These are phyloP conservation scores for Siniperca scherzeri DNA, from an alignment of 2,797 vertebrate species.

Conservation along the genomic window DNA sequence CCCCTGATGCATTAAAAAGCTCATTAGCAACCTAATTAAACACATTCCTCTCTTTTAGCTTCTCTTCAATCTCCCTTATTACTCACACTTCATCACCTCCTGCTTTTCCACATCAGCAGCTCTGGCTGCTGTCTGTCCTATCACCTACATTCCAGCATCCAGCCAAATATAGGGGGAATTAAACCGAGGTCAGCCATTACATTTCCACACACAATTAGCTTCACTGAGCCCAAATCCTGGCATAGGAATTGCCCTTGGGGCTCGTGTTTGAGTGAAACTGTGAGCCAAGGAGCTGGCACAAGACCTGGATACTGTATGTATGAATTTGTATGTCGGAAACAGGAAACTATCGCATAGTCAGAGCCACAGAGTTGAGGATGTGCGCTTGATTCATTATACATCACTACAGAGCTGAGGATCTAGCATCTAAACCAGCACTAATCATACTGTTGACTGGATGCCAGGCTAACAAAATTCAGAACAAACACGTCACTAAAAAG, in stretches of 20 bases:
- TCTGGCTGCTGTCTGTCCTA: slow-evolving; percentile 78
- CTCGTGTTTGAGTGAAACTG: slow-evolving; percentile 65
- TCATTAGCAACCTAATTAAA: slow-evolving; percentile 91
- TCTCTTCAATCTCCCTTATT: slow-evolving; percentile 88
- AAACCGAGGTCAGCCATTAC: slow-evolving; percentile 84
- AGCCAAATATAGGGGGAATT: slow-evolving; percentile 82
- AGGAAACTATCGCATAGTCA: slow-evolving; percentile 24
- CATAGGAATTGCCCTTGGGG: slow-evolving; percentile 70
- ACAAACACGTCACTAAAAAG: slow-evolving; percentile 57
- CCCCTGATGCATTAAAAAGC: slow-evolving; percentile 87
- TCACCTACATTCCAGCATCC: slow-evolving; percentile 79
- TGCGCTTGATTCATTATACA: slow-evolving; percentile 67
- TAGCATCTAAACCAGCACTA: slow-evolving; percentile 37
- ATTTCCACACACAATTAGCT: slow-evolving; percentile 86
- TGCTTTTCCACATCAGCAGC: slow-evolving; percentile 82
- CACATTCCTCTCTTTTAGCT: slow-evolving; percentile 89
- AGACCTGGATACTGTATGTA: slow-evolving; percentile 58
- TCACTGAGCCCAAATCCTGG: slow-evolving; percentile 77
- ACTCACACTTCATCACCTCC: slow-evolving; percentile 85
- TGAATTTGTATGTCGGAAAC: slow-evolving; percentile 60
- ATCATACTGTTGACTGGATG: slow-evolving; percentile 61
- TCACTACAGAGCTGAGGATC: slow-evolving; percentile 51
- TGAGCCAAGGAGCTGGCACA: slow-evolving; percentile 72
- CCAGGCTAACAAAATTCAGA: slow-evolving; percentile 58
- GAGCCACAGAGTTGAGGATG: slow-evolving; percentile 42